phyloP scores from a whole-genome alignment of 2,888 invertebrate genomes.

The Drosophila birchii region DNA sequence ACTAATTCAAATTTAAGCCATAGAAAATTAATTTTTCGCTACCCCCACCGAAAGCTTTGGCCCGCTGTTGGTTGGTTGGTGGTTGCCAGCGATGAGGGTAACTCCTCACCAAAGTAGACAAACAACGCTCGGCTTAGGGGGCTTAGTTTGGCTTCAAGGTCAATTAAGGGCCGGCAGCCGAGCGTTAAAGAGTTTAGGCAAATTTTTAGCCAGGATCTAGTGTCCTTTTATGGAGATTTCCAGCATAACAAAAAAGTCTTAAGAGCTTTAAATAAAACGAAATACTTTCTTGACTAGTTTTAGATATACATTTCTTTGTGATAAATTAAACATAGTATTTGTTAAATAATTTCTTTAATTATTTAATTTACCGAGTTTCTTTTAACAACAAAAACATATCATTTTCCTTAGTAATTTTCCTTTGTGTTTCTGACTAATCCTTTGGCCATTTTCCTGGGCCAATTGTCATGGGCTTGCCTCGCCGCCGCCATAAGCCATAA shows the following conservation, averaged over 20 bases:
- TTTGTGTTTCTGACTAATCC: slow-evolving; percentile 1
- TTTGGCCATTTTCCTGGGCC: slow-evolving; percentile 12
- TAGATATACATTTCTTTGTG: not conserved
- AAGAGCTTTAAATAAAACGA: not conserved
- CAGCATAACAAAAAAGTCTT: not conserved
- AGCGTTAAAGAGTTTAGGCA: slow-evolving; percentile 34
- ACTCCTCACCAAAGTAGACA: slow-evolving; percentile 12
- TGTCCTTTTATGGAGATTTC: not conserved
- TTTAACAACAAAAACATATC: no score
- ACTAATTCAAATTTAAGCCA: slow-evolving; percentile 73
- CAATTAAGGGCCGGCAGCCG: slow-evolving; percentile 25
- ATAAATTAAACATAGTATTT: not conserved
- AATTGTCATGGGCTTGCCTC: slow-evolving; percentile 19
- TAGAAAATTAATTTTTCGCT: slow-evolving; percentile 46
- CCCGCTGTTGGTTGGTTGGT: no score
- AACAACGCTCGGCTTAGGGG: slow-evolving; percentile 27
- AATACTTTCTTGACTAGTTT: not conserved
- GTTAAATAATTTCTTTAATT: no score
- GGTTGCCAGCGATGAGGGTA: not conserved
- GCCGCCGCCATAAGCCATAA: slow-evolving; percentile 31
- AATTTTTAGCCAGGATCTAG: slow-evolving; percentile 10
- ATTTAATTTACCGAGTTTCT: not conserved
- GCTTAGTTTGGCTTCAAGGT: slow-evolving; percentile 26
- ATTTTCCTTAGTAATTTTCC: not conserved
- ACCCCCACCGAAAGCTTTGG: not conserved